Percentiles rank a stretch among this genome's conserved stretches.
Conservation (phyloP, 2,888 invertebrate species). For the Andrena minutula region DNA sequence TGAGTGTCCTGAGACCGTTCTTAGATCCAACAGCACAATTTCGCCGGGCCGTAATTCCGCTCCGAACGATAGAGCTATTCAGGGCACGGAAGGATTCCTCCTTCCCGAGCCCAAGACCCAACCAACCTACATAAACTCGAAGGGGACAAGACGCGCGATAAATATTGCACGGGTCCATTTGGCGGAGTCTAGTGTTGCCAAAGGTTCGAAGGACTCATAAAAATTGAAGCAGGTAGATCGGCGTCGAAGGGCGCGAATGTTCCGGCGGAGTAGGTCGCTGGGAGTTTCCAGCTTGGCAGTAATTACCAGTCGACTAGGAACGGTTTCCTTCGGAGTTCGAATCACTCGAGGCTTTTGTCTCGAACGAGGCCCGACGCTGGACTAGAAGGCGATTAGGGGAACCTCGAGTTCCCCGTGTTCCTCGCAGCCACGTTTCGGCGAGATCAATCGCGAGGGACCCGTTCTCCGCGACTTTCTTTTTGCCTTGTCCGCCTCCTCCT, state of each 20-base stretch:
- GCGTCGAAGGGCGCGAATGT: not conserved
- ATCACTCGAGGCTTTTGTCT: conserved; percentile 41
- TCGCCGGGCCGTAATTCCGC: not conserved
- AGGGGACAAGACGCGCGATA: not conserved
- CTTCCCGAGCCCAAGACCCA: not conserved
- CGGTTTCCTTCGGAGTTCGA: conserved; percentile 22
- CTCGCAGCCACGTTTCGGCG: conserved; percentile 64
- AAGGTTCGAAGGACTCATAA: conserved; percentile 6
- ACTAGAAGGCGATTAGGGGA: conserved; percentile 53
- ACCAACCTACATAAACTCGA: not conserved
- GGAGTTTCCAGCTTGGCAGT: conserved; percentile 38
- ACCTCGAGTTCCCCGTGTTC: conserved; percentile 26
- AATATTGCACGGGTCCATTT: not conserved
- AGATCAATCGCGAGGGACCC: conserved; percentile 68
- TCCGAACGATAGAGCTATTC: not conserved
- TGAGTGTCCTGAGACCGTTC: no score
- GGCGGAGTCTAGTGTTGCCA: not conserved
- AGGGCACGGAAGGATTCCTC: not conserved
- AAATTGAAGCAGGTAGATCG: conserved; percentile 17
- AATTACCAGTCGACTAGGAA: conserved; percentile 50
- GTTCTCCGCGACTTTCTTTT: conserved; percentile 43
- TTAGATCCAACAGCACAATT: not conserved
- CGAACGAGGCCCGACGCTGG: conserved; percentile 5
- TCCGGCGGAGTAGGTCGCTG: conserved; percentile 13
- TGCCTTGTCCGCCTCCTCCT: conserved; percentile 9